These are phyloP conservation scores for Mesembrinibis cayennensis DNA, from an alignment of 2,113 vertebrate genomes.

Conservation along the genomic window DNA sequence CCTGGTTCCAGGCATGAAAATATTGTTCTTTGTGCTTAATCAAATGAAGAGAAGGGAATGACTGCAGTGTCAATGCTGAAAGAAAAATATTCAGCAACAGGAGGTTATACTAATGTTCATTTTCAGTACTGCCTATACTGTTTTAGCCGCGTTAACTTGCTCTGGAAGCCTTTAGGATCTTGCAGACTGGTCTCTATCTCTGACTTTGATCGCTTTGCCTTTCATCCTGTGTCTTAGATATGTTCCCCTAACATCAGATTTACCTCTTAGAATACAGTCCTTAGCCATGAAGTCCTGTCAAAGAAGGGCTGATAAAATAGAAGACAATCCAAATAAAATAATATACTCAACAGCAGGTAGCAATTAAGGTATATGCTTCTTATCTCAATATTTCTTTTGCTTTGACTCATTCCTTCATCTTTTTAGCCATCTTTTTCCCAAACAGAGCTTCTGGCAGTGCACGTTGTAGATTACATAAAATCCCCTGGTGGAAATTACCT, in stretches of 20 bases:
- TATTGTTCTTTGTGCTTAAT: conserved; percentile 29
- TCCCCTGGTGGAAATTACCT: neutral
- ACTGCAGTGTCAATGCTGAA: neutral
- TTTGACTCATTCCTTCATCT: neutral
- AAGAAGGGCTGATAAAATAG: neutral
- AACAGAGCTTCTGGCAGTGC: neutral
- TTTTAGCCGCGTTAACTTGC: neutral
- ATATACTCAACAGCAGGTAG: neutral
- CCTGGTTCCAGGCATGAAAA: conserved; percentile 16
- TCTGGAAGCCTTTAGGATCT: neutral
- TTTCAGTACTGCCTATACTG: neutral
- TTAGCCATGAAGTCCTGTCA: neutral
- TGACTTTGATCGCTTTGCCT: neutral
- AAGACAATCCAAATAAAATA: neutral
- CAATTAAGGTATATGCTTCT: neutral
- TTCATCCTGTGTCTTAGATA: neutral
- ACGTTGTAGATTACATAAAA: neutral
- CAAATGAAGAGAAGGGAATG: neutral
- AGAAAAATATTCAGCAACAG: neutral
- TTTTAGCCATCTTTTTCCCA: neutral
- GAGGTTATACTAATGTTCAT: neutral
- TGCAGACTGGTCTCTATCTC: neutral
- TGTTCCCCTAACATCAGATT: neutral
- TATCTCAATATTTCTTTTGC: neutral
- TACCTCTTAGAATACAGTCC: neutral